Percentiles rank a stretch among this genome's conserved stretches.
Conservation (phyloP, 2,888 invertebrate species). For the Lasioglossum morio region DNA sequence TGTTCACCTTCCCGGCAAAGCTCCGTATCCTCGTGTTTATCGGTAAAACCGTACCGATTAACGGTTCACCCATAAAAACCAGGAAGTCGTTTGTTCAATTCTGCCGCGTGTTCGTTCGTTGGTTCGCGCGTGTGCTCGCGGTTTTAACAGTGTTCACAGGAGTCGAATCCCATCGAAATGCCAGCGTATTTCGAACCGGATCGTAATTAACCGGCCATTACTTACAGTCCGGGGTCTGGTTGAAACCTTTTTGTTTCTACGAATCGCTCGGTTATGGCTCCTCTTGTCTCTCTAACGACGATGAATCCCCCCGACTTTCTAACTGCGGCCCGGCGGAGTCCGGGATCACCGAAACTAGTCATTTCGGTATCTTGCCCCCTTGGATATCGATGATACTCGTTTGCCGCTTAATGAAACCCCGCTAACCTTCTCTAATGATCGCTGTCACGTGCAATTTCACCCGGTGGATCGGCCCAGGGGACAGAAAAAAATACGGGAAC, state of each 20-base stretch:
- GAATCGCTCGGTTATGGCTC: slow-evolving; percentile 45
- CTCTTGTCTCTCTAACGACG: slow-evolving; percentile 47
- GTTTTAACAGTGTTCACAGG: slow-evolving; percentile 62
- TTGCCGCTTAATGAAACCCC: slow-evolving; percentile 59
- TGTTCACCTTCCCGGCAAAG: background rate
- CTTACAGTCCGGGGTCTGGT: slow-evolving; percentile 51
- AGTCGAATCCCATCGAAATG: slow-evolving; percentile 61
- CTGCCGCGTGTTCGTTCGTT: slow-evolving; percentile 41
- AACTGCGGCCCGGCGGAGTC: slow-evolving; percentile 56
- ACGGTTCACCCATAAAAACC: slow-evolving; percentile 64
- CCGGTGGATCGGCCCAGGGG: slow-evolving; percentile 3
- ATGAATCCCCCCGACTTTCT: slow-evolving; percentile 70
- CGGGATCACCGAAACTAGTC: slow-evolving; percentile 68
- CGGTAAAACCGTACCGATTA: slow-evolving; percentile 65
- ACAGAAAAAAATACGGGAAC: slow-evolving; percentile 1
- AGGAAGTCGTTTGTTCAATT: slow-evolving; percentile 69
- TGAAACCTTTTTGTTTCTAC: slow-evolving; percentile 63
- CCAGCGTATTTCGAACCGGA: slow-evolving; percentile 62
- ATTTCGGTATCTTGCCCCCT: slow-evolving; percentile 59
- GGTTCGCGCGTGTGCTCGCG: slow-evolving; percentile 24
- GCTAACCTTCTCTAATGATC: slow-evolving; percentile 50
- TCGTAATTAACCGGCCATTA: slow-evolving; percentile 65
- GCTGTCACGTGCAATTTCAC: slow-evolving; percentile 59
- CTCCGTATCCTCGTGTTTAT: slow-evolving; percentile 14
- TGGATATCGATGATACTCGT: slow-evolving; percentile 61